Evolutionary conservation across 37 sponge, comb jelly and placozoan genomes (phyloP).

Genomic region (Agelas oroides): DNA sequence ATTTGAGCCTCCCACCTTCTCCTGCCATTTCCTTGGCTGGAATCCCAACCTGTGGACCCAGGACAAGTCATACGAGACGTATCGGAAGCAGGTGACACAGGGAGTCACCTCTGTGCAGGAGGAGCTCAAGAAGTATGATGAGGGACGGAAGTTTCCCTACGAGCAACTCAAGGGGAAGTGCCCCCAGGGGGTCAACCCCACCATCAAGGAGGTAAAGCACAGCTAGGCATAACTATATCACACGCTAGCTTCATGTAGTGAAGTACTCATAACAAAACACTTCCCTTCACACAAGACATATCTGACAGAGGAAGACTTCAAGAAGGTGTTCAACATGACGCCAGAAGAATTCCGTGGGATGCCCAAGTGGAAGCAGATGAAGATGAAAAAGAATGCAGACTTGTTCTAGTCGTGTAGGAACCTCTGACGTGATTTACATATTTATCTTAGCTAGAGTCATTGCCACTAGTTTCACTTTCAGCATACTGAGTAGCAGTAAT

Average conservation of each 20-base stretch:
- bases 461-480: no score
- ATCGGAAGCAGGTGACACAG: conserved; percentile 30
- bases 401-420: conserved; percentile 72
- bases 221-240: no score
- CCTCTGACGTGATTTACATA: no score
- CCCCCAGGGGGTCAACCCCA: conserved; percentile 84
- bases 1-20: conserved; percentile 89
- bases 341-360: conserved; percentile 71
- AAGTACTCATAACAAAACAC: no score
- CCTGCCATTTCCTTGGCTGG: conserved; percentile 92
- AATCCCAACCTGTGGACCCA: conserved; percentile 79
- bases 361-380: conserved; percentile 89
- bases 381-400: conserved; percentile 83
- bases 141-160: conserved; percentile 18
- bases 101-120: conserved; percentile 14
- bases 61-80: conserved; percentile 49
- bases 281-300: conserved; percentile 1
- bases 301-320: conserved; percentile 79
- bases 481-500: no score
- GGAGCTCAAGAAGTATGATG: conserved; percentile 53
- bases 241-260: no score
- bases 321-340: conserved; percentile 76
- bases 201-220: conserved; percentile 81
- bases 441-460: no score
- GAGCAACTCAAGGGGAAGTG: conserved; percentile 49